Evolutionary conservation across 2,888 invertebrate species (phyloP).

Genomic region (Cloeon dipterum): DNA sequence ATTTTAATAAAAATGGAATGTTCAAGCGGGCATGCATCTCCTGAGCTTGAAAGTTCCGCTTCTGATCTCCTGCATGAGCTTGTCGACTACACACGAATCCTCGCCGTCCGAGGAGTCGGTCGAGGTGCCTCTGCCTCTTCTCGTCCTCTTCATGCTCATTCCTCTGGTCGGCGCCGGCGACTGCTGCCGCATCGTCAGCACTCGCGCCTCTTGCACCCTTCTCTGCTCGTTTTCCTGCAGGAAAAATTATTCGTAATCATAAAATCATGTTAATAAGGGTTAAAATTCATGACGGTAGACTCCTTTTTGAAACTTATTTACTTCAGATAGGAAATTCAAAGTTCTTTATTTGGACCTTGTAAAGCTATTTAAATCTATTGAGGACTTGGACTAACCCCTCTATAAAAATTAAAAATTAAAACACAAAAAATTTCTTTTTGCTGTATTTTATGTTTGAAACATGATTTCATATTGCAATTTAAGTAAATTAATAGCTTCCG

Average conservation of each 20-base stretch:
- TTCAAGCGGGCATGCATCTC: slow-evolving; percentile 6
- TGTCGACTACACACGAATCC: slow-evolving; percentile 12
- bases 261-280: too few relatives aligned
- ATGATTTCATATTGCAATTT: too few relatives aligned
- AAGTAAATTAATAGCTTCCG: too few relatives aligned
- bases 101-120: slow-evolving; percentile 6
- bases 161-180: neutral
- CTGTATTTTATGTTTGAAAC: neutral
- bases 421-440: neutral
- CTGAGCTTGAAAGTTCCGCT: slow-evolving; percentile 12
- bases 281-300: too few relatives aligned
- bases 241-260: neutral
- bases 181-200: slow-evolving; percentile 8
- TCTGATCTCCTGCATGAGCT: slow-evolving; percentile 12
- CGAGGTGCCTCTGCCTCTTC: slow-evolving; percentile 1
- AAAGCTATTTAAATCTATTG: too few relatives aligned
- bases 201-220: slow-evolving; percentile 11
- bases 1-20: too few relatives aligned
- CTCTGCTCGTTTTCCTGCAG: slow-evolving; percentile 13
- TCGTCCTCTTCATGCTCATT: neutral
- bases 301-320: too few relatives aligned
- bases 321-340: too few relatives aligned
- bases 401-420: neutral
- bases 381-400: too few relatives aligned
- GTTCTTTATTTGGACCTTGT: too few relatives aligned